Conservation (phyloP, 1,140 invertebrate species). For the Oncopodura yosiiana region DNA sequence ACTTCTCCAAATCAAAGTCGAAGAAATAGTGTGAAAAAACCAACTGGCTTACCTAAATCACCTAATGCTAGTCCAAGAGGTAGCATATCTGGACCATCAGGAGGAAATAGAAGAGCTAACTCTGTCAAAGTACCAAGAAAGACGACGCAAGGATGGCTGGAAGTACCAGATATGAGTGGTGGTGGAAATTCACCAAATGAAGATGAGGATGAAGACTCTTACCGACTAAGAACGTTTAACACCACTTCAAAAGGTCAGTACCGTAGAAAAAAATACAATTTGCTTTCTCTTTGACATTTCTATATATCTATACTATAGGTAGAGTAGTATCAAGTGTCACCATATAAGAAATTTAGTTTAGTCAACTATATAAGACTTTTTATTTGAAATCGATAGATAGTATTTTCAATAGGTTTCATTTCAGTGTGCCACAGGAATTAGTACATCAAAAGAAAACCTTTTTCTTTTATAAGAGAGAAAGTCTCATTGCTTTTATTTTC, state of each 20-base stretch:
- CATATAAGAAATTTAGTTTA: no score
- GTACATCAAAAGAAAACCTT: no score
- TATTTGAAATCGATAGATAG: no score
- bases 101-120: constrained; percentile 23
- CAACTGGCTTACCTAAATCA: constrained; percentile 30
- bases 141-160: constrained; percentile 65
- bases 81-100: constrained; percentile 25
- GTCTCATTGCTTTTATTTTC: no score
- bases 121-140: constrained; percentile 41
- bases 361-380: no score
- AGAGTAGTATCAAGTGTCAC: no score
- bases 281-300: neutral
- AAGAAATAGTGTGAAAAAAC: constrained; percentile 26
- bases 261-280: constrained; percentile 38
- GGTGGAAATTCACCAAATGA: constrained; percentile 33
- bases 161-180: constrained; percentile 54
- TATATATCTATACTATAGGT: no score
- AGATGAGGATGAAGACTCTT: constrained; percentile 66
- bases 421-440: no score
- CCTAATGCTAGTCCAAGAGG: no score
- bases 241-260: constrained; percentile 81
- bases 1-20: constrained; percentile 25
- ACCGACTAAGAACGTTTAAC: constrained; percentile 76
- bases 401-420: no score
- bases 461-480: no score